Evolutionary conservation across 2,888 invertebrate species (phyloP).

Genomic region (Ichneumoninae sp.): DNA sequence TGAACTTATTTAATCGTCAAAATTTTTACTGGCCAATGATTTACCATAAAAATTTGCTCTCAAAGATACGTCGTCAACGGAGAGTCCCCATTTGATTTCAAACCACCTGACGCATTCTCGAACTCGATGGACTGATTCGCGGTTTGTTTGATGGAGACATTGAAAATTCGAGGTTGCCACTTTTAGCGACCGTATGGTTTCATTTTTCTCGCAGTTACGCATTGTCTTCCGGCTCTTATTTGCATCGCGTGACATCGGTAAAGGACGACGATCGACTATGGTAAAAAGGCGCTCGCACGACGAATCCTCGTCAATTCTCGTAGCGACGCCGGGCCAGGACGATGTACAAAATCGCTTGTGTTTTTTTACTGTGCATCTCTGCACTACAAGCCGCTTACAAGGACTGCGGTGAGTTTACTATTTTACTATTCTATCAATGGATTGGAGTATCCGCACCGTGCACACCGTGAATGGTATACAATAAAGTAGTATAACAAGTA

Average conservation of each 20-base stretch:
- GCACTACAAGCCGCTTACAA: slow-evolving; percentile 49
- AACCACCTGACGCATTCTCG: slow-evolving; percentile 25
- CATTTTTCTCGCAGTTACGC: not conserved
- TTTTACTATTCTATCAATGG: too few species aligned
- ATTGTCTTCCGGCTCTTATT: not conserved
- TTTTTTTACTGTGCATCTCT: slow-evolving; percentile 64
- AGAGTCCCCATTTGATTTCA: slow-evolving; percentile 20
- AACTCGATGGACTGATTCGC: not conserved
- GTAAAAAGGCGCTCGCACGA: not conserved
- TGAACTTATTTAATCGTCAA: too few species aligned
- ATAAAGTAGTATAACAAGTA: too few species aligned
- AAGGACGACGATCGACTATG: not conserved
- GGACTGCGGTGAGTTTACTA: slow-evolving; percentile 71
- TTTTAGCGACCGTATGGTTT: too few species aligned
- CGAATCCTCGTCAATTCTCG: slow-evolving; percentile 63
- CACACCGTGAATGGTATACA: too few species aligned
- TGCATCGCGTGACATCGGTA: not conserved
- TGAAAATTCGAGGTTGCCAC: too few species aligned
- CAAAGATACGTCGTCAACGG: slow-evolving; percentile 1
- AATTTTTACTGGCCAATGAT: not conserved
- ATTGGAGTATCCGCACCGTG: too few species aligned
- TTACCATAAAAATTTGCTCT: slow-evolving; percentile 29
- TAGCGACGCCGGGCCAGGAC: slow-evolving; percentile 65
- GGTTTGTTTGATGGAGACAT: not conserved
- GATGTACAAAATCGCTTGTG: slow-evolving; percentile 69